These are phyloP conservation scores for Cerastis leucographa DNA, from an alignment of 2,888 invertebrate genomes.

Conservation along the genomic window DNA sequence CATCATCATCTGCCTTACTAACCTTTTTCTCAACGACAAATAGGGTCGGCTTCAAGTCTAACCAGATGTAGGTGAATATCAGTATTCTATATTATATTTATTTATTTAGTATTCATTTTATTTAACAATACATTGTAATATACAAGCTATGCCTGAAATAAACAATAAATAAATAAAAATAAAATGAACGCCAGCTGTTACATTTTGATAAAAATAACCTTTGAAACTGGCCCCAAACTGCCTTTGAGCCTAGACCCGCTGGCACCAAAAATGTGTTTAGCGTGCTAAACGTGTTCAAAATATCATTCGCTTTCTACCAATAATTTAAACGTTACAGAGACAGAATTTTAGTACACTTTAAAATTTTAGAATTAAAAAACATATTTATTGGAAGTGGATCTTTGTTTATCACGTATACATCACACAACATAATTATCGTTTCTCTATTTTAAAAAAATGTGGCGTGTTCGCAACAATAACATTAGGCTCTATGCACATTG, in stretches of 20 bases:
- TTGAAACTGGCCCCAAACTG: not conserved
- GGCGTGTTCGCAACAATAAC: not conserved
- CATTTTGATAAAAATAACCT: not conserved
- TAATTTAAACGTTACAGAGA: too few species aligned
- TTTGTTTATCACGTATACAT: not conserved
- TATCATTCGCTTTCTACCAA: too few species aligned
- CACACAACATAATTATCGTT: not conserved
- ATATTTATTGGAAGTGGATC: not conserved
- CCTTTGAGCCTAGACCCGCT: not conserved
- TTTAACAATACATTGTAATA: too few species aligned
- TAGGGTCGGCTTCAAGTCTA: not conserved
- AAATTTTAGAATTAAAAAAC: not conserved
- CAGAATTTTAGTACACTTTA: too few species aligned
- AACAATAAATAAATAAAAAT: too few species aligned
- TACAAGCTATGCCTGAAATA: too few species aligned
- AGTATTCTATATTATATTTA: too few species aligned
- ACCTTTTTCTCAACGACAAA: not conserved
- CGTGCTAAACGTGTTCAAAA: not conserved
- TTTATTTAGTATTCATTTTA: too few species aligned
- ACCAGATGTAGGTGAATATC: not conserved
- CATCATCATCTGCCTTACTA: not conserved
- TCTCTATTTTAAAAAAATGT: not conserved
- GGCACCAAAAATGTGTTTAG: not conserved
- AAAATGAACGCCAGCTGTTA: too few species aligned
- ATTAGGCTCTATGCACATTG: not conserved